Conservation (phyloP, 2,797 vertebrate species). For the Sternarchorhynchus goeldii region DNA sequence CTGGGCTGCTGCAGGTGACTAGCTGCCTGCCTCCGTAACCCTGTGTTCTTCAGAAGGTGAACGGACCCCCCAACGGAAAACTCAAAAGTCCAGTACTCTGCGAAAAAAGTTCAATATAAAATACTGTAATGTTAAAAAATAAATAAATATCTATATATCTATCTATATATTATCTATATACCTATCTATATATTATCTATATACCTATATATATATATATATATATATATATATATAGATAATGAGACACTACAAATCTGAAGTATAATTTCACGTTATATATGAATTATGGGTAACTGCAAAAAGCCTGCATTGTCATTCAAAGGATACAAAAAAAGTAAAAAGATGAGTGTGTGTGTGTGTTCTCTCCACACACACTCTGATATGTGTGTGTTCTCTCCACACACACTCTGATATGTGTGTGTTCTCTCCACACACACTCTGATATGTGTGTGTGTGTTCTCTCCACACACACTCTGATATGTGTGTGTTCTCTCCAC, state of each 20-base stretch:
- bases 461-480: constrained; percentile 77
- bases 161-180: constrained; percentile 56
- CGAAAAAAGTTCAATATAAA: constrained; percentile 4
- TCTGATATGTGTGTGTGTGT: constrained; percentile 76
- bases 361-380: constrained; percentile 73
- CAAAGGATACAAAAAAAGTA: constrained; percentile 60
- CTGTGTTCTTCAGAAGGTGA: constrained; percentile 98
- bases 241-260: constrained; percentile 11
- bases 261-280: constrained; percentile 37
- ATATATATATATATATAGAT: constrained; percentile 63
- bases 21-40: constrained; percentile 99
- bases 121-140: constrained; percentile 34
- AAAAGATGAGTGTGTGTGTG: constrained; percentile 72
- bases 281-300: constrained; percentile 54
- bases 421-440: constrained; percentile 70
- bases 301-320: constrained; percentile 87
- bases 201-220: constrained; percentile 56
- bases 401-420: constrained; percentile 81
- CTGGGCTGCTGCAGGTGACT: constrained; percentile 99
- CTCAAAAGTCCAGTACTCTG: constrained; percentile 28
- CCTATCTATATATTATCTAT: constrained; percentile 60
- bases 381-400: constrained; percentile 75
- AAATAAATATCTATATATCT: constrained; percentile 35
- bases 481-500: constrained; percentile 65
- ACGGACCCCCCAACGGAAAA: constrained; percentile 43